phyloP scores from a whole-genome alignment of 2,113 vertebrate species.

The Pygoscelis antarcticus region DNA sequence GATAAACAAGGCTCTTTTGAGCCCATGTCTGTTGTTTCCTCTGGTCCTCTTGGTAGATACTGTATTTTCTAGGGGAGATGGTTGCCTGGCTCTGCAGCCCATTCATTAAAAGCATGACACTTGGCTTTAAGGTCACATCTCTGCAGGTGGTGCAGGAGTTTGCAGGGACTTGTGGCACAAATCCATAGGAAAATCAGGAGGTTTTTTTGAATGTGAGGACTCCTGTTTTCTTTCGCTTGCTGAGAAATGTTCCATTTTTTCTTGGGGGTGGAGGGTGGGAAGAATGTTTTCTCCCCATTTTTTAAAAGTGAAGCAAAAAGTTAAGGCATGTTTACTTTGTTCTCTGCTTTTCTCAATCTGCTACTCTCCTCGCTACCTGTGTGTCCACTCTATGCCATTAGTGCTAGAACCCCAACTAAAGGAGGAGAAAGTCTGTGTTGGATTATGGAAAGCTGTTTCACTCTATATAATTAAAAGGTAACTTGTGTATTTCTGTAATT shows the following conservation, averaged over 20 bases:
- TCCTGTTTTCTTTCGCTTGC: not conserved
- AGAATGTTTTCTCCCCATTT: conserved; percentile 27
- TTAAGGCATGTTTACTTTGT: conserved; percentile 54
- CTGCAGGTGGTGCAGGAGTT: not conserved
- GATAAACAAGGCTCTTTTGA: not conserved
- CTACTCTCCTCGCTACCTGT: conserved; percentile 51
- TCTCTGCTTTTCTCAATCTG: conserved; percentile 63
- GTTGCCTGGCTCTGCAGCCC: not conserved
- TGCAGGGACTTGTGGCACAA: not conserved
- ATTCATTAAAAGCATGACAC: not conserved
- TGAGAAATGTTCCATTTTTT: not conserved
- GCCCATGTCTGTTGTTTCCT: not conserved
- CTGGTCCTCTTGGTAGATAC: not conserved
- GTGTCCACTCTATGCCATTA: conserved; percentile 57
- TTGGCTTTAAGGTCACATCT: not conserved
- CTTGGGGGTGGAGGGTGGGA: not conserved
- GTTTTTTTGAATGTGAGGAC: not conserved
- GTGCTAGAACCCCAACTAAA: conserved; percentile 59
- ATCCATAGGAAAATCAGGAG: not conserved
- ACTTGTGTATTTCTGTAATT: conserved; percentile 46
- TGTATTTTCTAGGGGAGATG: not conserved
- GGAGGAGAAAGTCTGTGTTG: conserved; percentile 64
- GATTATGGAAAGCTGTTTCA: conserved; percentile 63
- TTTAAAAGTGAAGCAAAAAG: conserved; percentile 16
- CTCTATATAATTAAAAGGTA: conserved; percentile 61